phyloP scores from a whole-genome alignment of 1,140 invertebrate genomes.

The Drosophila leontia region DNA sequence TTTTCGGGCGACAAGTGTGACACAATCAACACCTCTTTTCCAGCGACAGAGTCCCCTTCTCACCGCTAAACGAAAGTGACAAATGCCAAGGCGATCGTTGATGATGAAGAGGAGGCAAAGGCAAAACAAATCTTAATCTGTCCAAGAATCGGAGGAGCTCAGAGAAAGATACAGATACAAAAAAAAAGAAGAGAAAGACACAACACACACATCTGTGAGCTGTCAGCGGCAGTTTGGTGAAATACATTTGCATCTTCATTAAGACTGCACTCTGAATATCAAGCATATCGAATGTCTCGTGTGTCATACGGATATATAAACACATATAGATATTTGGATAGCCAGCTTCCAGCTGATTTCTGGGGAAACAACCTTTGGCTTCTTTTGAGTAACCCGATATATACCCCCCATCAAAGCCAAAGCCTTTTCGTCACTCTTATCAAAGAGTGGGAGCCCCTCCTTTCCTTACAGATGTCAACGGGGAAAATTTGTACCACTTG shows the following conservation, averaged over 20 bases:
- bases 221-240: conserved; percentile 56
- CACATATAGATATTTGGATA: conserved; percentile 1
- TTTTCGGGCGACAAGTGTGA: conserved; percentile 67
- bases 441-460: conserved; percentile 16
- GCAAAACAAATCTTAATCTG: conserved; percentile 63
- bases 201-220: conserved; percentile 42
- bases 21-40: conserved; percentile 80
- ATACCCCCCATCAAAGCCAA: conserved; percentile 52
- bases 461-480: conserved; percentile 63
- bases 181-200: not conserved
- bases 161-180: not conserved
- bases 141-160: conserved; percentile 20
- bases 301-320: conserved; percentile 11
- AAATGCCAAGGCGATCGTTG: conserved; percentile 61
- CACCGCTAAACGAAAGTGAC: conserved; percentile 78
- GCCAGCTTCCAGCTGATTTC: conserved; percentile 57
- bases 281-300: conserved; percentile 47
- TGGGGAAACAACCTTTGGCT: conserved; percentile 20
- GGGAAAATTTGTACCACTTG: conserved; percentile 48
- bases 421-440: conserved; percentile 46
- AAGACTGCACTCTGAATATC: conserved; percentile 55
- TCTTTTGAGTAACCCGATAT: conserved; percentile 64
- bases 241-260: conserved; percentile 79
- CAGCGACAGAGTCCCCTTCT: conserved; percentile 39
- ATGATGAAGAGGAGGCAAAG: conserved; percentile 36